These are phyloP conservation scores for Diachrysia chrysitis DNA, from an alignment of 2,888 invertebrate species.

Conservation along the genomic window DNA sequence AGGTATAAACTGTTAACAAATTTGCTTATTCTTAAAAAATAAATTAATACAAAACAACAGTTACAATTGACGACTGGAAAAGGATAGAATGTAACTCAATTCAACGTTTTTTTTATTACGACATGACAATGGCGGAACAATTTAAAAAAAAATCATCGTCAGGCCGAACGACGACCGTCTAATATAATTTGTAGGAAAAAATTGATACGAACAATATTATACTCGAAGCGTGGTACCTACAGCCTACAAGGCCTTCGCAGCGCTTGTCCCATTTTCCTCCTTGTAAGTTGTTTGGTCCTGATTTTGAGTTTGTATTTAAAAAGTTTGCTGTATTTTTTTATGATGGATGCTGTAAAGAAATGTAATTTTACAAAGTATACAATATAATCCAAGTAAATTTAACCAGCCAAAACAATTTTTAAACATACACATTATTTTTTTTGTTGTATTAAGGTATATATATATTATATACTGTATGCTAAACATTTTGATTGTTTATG, in stretches of 20 bases:
- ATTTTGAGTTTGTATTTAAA: not conserved
- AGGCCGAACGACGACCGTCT: conserved; percentile 4
- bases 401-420: not conserved
- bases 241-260: not conserved
- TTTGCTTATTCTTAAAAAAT: no score
- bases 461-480: no score
- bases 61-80: not conserved
- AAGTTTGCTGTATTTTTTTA: not conserved
- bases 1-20: no score
- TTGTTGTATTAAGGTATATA: no score
- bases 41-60: no score
- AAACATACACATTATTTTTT: not conserved
- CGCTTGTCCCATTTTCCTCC: not conserved
- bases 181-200: conserved; percentile 4
- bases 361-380: not conserved
- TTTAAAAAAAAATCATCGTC: no score
- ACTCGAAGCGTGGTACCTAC: not conserved
- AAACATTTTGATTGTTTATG: no score
- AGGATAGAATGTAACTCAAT: no score
- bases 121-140: no score
- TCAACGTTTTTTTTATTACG: no score
- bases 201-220: conserved; percentile 3
- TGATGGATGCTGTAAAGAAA: not conserved
- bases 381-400: conserved; percentile 1
- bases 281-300: not conserved